Evolutionary conservation across 2,797 vertebrate species (phyloP), one percentile per base, ranked within the genome.

Genomic region (Thripadectes ignobilis): DNA sequence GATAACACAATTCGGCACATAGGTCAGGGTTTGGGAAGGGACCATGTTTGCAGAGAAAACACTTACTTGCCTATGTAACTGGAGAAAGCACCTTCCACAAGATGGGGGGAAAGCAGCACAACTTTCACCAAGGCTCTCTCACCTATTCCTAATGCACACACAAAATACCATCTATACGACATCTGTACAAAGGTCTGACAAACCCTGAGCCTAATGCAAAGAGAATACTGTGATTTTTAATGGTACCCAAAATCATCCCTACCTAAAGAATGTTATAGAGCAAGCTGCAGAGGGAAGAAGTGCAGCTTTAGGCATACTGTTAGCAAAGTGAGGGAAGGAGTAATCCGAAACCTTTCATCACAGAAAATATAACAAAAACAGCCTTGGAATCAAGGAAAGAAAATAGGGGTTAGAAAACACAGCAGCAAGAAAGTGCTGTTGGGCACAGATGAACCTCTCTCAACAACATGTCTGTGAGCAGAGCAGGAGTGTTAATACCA

Each of bases 321-420:
- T 65, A 84, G 73, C 76, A 73, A 91, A 90, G 55, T 32, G 55
- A 89, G 34, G 38, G 67, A 93, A 90, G 34, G 29, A 84, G 36
- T 88, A 86, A 88, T 78, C 48, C 39, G 52, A 96, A 93, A 92
- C 62, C 89, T 93, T 95, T 95, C 82, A 93, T 84, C 76, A 92
- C n/a, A 18, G 63, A 90, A 88, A 96, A 92, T 69, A 48, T 13
- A 94, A 75, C 62, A 81, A 81, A 81, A 94, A 90, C 36, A 90
- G 57, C 63, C 63, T 30, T 79, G 65, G 77, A 91, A 89, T 81
- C 58, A 81, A 91, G 85, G 36, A 81, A 89, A 92, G 81, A 89
- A 95, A 92, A 96, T 32, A 83, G 46, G 29, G 39, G 46, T 77
- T 92, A 80, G 54, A 41, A 96, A 89, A 95, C 94, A 84, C 4